Evolutionary conservation across 1,140 invertebrate genomes (phyloP).

Genomic region (Doryteuthis pealeii): DNA sequence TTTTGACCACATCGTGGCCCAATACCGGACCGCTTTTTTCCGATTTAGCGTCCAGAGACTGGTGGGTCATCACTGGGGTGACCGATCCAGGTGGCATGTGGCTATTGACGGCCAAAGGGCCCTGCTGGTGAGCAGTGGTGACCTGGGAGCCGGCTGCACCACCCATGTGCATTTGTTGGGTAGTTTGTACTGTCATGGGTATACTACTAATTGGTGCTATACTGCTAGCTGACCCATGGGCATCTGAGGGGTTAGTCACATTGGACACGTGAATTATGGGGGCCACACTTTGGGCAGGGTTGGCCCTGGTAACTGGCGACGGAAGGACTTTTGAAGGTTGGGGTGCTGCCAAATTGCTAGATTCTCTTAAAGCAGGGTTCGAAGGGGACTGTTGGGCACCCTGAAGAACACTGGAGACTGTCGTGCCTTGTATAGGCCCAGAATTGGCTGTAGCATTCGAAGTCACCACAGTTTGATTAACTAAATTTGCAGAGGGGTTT

Average conservation of each 20-base stretch:
- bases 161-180: background rate
- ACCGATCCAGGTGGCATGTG: background rate
- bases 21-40: background rate
- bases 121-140: background rate
- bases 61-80: too few species aligned
- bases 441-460: background rate
- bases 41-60: background rate
- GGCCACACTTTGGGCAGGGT: background rate
- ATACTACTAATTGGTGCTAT: background rate
- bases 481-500: background rate
- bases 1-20: background rate
- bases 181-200: background rate
- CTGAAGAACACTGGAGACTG: background rate
- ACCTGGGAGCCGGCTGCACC: background rate
- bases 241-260: background rate
- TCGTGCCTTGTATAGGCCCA: background rate
- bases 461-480: background rate
- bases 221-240: background rate
- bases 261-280: slow-evolving; percentile 5
- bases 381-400: background rate
- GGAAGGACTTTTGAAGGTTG: slow-evolving; percentile 2
- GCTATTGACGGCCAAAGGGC: background rate
- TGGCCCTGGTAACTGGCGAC: slow-evolving; percentile 4
- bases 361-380: background rate
- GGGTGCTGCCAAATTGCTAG: background rate